Evolutionary conservation across 2,797 vertebrate genomes (phyloP), one percentile per base, ranked within the genome.

Genomic region (Trachops cirrhosus): DNA sequence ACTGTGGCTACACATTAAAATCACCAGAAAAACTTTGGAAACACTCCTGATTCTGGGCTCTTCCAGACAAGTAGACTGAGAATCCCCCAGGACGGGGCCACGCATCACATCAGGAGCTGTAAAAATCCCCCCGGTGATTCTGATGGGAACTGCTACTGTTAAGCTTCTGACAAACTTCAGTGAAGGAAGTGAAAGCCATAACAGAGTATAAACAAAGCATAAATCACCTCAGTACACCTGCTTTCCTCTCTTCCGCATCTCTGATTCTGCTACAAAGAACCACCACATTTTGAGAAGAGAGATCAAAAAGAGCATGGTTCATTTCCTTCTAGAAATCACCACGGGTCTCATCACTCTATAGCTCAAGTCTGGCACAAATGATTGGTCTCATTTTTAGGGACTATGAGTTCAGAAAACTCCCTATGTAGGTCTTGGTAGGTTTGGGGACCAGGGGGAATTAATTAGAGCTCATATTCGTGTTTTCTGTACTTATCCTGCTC

Each of bases 151-250:
- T 52, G 44, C 89, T 62, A 82, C 57, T 73, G 73, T 80, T 73
- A 44, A 95, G 32, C 15, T 34, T 83, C 89, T 52, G 70, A 48
- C 48, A 39, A 75, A 90, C 37, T 68, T 70, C 39, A 52, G 73
- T 24, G 62, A 96, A 94, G 96, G 93, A 97, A 97, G 91, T 80
- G 88, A 96, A 97, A 96, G 70, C 59, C 59, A 12, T 82, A 48
- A 46, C 11, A 0, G 44, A 73, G 9, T 3, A 4, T 32, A 77
- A 82, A 59, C 54, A 18, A 39, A 87, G 52, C 89, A 74, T 73
- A 64, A 88, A 41, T 75, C 73, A 64, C 86, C 84, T 37, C 74
- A 39, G 37, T 16, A 68, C 68, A 79, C 91, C 86, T 83, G 68
- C 44, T 78, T 71, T 79, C 74, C 50, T 59, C 78, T 95, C 90